phyloP scores from a whole-genome alignment of 2,888 invertebrate genomes.

The Philaethria dido region DNA sequence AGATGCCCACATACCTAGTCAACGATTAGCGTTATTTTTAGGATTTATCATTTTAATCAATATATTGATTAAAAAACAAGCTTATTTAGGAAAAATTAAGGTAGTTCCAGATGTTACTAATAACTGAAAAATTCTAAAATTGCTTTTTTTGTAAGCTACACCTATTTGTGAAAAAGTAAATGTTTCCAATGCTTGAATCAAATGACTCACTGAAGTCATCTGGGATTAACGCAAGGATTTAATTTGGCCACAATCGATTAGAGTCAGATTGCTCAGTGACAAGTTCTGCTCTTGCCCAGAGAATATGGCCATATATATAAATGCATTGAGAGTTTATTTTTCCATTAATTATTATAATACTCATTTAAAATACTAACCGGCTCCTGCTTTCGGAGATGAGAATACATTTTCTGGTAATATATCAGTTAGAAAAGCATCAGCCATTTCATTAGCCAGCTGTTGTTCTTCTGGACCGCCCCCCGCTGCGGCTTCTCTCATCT shows the following conservation, averaged over 20 bases:
- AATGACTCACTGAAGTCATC: slow-evolving; percentile 71
- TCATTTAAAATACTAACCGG: slow-evolving; percentile 62
- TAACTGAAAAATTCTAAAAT: too few relatives aligned
- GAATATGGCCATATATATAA: slow-evolving; percentile 77
- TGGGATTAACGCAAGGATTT: slow-evolving; percentile 81
- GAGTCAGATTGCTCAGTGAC: slow-evolving; percentile 68
- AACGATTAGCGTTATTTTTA: slow-evolving; percentile 17
- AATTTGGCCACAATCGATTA: slow-evolving; percentile 80
- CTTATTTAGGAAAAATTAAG: too few relatives aligned
- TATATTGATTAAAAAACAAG: too few relatives aligned
- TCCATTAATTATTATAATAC: too few relatives aligned
- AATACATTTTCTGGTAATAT: slow-evolving; percentile 96
- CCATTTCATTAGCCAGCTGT: slow-evolving; percentile 98
- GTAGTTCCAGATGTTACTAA: too few relatives aligned
- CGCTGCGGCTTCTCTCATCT: slow-evolving; percentile 97
- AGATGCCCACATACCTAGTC: slow-evolving; percentile 96
- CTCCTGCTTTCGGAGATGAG: slow-evolving; percentile 97
- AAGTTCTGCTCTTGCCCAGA: slow-evolving; percentile 80
- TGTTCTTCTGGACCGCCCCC: slow-evolving; percentile 94
- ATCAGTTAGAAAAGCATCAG: slow-evolving; percentile 97
- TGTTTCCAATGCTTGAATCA: slow-evolving; percentile 80
- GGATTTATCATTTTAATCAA: too few relatives aligned
- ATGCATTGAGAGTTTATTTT: too few relatives aligned
- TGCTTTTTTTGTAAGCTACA: too few relatives aligned
- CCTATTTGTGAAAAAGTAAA: slow-evolving; percentile 15